phyloP scores from a whole-genome alignment of 2,888 invertebrate species.

The Itoplectis maculator region DNA sequence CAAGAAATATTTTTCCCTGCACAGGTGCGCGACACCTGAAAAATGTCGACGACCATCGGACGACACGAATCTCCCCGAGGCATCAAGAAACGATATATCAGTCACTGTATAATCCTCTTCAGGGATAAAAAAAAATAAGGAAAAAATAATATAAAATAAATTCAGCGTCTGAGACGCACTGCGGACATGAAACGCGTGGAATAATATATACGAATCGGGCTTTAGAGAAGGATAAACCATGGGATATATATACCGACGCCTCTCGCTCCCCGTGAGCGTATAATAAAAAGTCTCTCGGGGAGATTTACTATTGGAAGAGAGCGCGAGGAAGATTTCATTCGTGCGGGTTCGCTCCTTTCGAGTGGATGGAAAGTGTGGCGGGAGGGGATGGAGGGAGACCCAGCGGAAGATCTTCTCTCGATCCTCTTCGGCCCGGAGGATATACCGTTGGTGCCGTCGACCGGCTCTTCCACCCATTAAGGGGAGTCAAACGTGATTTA shows the following conservation, averaged over 20 bases:
- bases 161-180: conserved; percentile 9
- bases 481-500: conserved; percentile 82
- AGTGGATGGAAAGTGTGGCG: no score
- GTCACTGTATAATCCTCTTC: conserved; percentile 12
- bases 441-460: conserved; percentile 52
- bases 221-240: conserved; percentile 57
- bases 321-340: conserved; percentile 57
- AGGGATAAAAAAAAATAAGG: not conserved
- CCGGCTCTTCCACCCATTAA: conserved; percentile 77
- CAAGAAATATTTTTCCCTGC: not conserved
- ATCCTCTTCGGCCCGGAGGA: conserved; percentile 63
- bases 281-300: conserved; percentile 69
- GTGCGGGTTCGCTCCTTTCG: conserved; percentile 27
- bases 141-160: conserved; percentile 42
- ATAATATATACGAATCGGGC: conserved; percentile 45
- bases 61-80: conserved; percentile 2
- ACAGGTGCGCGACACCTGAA: conserved; percentile 6
- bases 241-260: conserved; percentile 42
- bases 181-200: conserved; percentile 16
- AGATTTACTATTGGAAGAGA: conserved; percentile 78
- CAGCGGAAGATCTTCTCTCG: conserved; percentile 38
- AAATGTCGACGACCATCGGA: not conserved
- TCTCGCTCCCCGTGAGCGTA: conserved; percentile 45
- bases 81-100: conserved; percentile 28
- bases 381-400: conserved; percentile 35